Base-by-base conservation (phyloP, 2,797 vertebrate species). In the Calcarius lapponicus region DNA sequence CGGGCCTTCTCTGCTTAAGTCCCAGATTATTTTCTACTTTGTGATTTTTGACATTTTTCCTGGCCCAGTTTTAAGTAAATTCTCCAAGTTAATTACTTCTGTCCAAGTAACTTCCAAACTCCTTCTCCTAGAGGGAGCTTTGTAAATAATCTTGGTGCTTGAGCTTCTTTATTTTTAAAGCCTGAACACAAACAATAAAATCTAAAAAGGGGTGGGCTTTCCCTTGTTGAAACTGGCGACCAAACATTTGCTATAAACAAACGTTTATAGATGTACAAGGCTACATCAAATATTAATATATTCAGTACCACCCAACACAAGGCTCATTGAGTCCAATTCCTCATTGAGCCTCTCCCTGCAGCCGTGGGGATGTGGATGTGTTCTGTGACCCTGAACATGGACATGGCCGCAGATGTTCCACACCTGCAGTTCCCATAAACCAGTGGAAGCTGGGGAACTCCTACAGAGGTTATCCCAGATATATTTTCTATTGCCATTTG, bases 391-490 rank as follows among this genome's bases (percentile, higher is more conserved):
- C 17, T 78, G 19, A 5, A 20, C 38, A 10, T 0, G 28, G 81
- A 15, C 28, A 43, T 22, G 0, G 15, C 20, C 10, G 3, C 3
- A 10, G 15, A 10, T n/a, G 21, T 17, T 45, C 60, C 0, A 0
- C 34, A 8, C 36, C 48, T 25, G 29, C 19, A 6, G 7, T 58
- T 70, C 7, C 0, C 21, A 81, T 82, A 34, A 20, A 51, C 53
- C 4, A 0, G 4, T 25, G 19, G n/a, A 25, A 67, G n/a, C 25
- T 16, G 42, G 43, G 29, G 10, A 67, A 3, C 31, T 42, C 53
- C n/a, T 42, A 1, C 31, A 29, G 26, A 43, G 42, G 5, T 57
- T 51, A 13, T 40, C 3, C 58, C 50, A 14, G 11, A 67, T 62
- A 7, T 57, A 6, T 1, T 73, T 58, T 53, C 12, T 31, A 1